Conservation (phyloP, 2,888 invertebrate species). For the Gnatocerus cornutus region DNA sequence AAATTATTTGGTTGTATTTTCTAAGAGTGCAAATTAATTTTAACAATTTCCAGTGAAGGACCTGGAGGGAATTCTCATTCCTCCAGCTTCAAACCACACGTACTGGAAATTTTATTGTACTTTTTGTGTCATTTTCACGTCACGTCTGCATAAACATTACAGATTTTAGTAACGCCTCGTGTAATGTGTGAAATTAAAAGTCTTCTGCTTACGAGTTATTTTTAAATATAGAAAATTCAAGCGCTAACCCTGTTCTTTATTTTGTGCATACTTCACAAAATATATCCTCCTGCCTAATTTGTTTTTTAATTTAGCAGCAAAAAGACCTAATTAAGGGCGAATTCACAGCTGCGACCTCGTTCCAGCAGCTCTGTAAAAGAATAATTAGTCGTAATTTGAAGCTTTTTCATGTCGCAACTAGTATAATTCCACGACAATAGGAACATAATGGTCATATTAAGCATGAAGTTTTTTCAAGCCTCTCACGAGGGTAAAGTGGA, state of each 20-base stretch:
- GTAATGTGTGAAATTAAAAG: too few relatives aligned
- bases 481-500: slow-evolving; percentile 1
- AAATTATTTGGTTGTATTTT: too few relatives aligned
- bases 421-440: slow-evolving; percentile 10
- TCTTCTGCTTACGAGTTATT: too few relatives aligned
- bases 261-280: slow-evolving; percentile 3
- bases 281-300: slow-evolving; percentile 3
- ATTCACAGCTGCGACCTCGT: slow-evolving; percentile 27
- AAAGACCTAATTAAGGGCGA: slow-evolving; percentile 15
- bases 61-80: background rate
- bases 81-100: slow-evolving; percentile 1
- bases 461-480: slow-evolving; percentile 13
- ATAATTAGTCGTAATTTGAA: slow-evolving; percentile 17
- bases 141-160: too few relatives aligned
- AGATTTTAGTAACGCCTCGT: too few relatives aligned
- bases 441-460: slow-evolving; percentile 18
- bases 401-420: slow-evolving; percentile 8
- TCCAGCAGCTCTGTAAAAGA: slow-evolving; percentile 5
- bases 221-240: background rate
- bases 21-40: too few relatives aligned
- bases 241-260: background rate
- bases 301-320: slow-evolving; percentile 12
- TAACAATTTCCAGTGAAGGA: too few relatives aligned
- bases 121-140: background rate
- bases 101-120: background rate